Evolutionary conservation across 2,888 invertebrate species (phyloP), one percentile per base, ranked within the genome.

Genomic region (Brenthis hecate): DNA sequence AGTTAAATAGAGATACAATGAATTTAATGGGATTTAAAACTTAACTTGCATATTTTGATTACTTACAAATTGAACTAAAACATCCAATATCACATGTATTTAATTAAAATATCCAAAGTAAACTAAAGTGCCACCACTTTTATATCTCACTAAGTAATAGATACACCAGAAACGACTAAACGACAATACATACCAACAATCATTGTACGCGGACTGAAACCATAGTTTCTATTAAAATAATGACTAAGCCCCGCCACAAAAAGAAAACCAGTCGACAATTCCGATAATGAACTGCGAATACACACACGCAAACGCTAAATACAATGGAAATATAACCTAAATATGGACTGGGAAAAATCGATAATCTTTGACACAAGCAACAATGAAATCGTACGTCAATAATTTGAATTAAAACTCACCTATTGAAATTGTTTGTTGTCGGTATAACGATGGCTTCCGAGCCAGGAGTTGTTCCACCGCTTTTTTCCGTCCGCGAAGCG

Each of bases 321-420:
- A 90, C 86, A 86, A 85, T 84, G 77, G 81, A 81, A 87, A 85
- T 85, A 87, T 91, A 91, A 92, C 91, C 90, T 89, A 86, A 87
- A 86, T 85, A 86, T 78, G 78, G 83, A 78, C 80, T 79, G 81
- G 72, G 87, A 87, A 92, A 92, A 92, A 92, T 92, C 92, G 83
- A 92, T 92, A 92, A 72, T 77, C 76, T 79, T 81, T 85, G 83
- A 83, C 84, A 84, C 80, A 78, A 78, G 80, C 80, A 85, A 87
- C 86, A 88, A 86, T 85, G 84, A 82, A 78, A 71, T 76, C 76
- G 76, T 78, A 77, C 75, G 80, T 78, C 81, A 76, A 77, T 76
- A 76, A 73, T 70, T 77, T 77, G 75, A 77, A 76, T 76, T 78
- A 80, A 81, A 82, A 83, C 84, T 83, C 78, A 91, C 92, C 89